phyloP scores from a whole-genome alignment of 2,113 vertebrate genomes.

The Otocyon megalotis region DNA sequence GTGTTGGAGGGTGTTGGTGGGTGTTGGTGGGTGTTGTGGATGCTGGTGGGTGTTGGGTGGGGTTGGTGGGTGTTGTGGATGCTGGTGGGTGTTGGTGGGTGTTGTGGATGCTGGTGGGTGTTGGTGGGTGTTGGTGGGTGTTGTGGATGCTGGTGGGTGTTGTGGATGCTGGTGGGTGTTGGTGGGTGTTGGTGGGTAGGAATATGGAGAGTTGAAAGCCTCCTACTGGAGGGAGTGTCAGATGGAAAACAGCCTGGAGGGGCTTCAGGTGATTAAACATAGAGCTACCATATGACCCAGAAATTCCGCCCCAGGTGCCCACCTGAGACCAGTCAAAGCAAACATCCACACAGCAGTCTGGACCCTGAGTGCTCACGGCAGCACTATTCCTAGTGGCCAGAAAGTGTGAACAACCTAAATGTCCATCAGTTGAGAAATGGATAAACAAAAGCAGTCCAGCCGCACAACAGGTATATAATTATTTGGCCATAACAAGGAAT shows the following conservation, averaged over 20 bases:
- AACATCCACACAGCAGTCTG: fast-evolving
- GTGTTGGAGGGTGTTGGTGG: not conserved
- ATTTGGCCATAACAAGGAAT: not conserved
- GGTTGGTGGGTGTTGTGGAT: too few species aligned
- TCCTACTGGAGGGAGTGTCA: not conserved
- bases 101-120: too few species aligned
- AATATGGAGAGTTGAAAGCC: not conserved
- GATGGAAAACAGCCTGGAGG: not conserved
- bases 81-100: too few species aligned
- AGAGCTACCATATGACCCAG: not conserved
- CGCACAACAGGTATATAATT: not conserved
- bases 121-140: too few species aligned
- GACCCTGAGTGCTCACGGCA: not conserved
- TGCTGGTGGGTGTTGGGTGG: too few species aligned
- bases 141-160: too few species aligned
- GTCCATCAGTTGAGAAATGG: not conserved
- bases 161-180: too few species aligned
- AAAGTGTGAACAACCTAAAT: not conserved
- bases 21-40: not conserved
- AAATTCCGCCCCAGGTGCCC: not conserved
- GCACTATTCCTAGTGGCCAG: not conserved
- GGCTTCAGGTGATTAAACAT: not conserved
- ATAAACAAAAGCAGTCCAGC: not conserved
- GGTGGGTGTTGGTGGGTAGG: not conserved
- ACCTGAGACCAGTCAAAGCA: too few species aligned